Evolutionary conservation across 1,140 invertebrate species (phyloP).

Genomic region (Scaptomyza graminum): DNA sequence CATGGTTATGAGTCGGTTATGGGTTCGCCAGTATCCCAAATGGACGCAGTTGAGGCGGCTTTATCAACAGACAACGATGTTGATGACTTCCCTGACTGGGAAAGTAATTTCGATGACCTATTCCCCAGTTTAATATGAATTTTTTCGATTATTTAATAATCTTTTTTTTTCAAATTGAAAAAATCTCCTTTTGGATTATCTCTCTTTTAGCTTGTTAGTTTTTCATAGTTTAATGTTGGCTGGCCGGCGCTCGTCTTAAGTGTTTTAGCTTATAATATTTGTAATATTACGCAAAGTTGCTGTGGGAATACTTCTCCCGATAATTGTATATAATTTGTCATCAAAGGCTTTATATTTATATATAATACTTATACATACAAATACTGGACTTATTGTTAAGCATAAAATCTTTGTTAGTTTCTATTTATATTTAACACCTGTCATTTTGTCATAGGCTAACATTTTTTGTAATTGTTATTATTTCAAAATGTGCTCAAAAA

Average conservation of each 20-base stretch:
- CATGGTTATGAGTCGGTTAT: conserved; percentile 86
- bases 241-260: conserved; percentile 62
- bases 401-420: conserved; percentile 61
- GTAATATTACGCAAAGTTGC: conserved; percentile 6
- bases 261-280: conserved; percentile 42
- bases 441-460: conserved; percentile 61
- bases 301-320: conserved; percentile 25
- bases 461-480: conserved; percentile 50
- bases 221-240: conserved; percentile 43
- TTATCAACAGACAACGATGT: conserved; percentile 55
- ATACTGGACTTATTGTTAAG: conserved; percentile 53
- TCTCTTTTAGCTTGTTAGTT: conserved; percentile 39
- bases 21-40: conserved; percentile 83
- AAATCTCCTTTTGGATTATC: conserved; percentile 25
- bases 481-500: conserved; percentile 68
- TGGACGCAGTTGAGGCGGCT: conserved; percentile 22
- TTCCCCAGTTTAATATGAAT: conserved; percentile 74
- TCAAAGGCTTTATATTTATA: conserved; percentile 57
- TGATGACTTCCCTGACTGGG: conserved; percentile 69
- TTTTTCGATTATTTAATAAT: background rate
- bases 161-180: conserved; percentile 62
- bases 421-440: conserved; percentile 74
- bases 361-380: conserved; percentile 1
- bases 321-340: conserved; percentile 64
- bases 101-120: conserved; percentile 74